Base-by-base conservation (phyloP, 2,797 vertebrate species). In the Sebastes itinus region DNA sequence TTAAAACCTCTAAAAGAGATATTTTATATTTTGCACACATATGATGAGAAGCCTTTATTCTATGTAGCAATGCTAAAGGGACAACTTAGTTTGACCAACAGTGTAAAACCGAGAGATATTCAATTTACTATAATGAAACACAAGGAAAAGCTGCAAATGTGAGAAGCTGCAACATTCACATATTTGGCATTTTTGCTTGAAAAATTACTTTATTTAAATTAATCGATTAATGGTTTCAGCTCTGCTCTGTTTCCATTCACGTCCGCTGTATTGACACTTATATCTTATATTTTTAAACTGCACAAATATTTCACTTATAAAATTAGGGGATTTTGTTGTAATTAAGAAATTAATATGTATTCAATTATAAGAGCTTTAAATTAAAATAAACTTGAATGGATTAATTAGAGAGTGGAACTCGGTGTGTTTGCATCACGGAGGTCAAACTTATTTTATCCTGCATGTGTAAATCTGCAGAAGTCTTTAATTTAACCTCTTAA, bases 81-180 rank as follows among this genome's bases (percentile, higher is more conserved):
- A 38, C 35, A 42, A 42, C 38, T 42, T 42, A 42, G 38, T 42
- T 42, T 42, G 38, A 42, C 38, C 13, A 42, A 42, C 38, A 42
- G 13, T 42, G 13, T 42, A 42, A 42, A 42, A 42, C 38, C 13
- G 38, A 42, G 13, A 38, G 38, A 42, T 42, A 14, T 42, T 42
- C 13, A 42, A 42, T 42, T 42, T 42, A 42, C 13, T 42, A 42
- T 14, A 42, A 42, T 14, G 38, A 42, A 42, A 42, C 35, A 5
- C 13, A 14, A 42, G 38, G 38, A 42, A 42, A 42, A 42, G 38
- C 38, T 42, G 38, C 38, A 42, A 42, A 42, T 42, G 0, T 0
- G 38, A 14, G 38, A 42, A 14, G 38, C 38, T 42, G 13, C 0
- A 38, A 14, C 13, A 38, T 42, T 0, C 0, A 38, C 0, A 38